Base-by-base conservation (phyloP, 1,140 invertebrate genomes). In the Drosophila ogumai region DNA sequence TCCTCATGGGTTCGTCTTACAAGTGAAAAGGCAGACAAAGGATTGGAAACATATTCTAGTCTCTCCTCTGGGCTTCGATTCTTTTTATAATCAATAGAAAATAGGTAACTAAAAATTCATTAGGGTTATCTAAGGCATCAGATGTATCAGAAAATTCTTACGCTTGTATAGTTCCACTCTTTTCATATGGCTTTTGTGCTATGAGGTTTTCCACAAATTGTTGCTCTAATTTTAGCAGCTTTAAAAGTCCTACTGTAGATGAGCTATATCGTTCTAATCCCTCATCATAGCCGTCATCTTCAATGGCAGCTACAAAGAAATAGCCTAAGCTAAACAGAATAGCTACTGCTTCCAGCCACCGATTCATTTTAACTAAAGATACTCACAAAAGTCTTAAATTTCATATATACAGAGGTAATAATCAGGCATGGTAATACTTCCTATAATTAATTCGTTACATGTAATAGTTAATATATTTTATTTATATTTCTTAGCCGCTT, bases 11-110 rank as follows among this genome's bases (percentile, higher is more conserved):
- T 52, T 1, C 82, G 49, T 2, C 79, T 38, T 4, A 86, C 6
- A 9, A 86, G 65, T 3, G n/a, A 17, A 25, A 72, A 87, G 1
- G 57, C 82, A 49, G 78, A 68, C 17, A 87, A 34, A 0, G 79
- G 79, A 58, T 87, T 86, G 5, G 61, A 65, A 8, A 86, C 49
- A 49, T 55, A 82, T 15, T 67, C 49, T 17, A 65, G 43, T 8
- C 32, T 40, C 8, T 34, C 31, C 9, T 32, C n/a, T 7, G 1
- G 9, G 19, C 10, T 59, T 19, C 2, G 38, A 6, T 46, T 15
- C 7, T 22, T 38, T 12, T 47, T 28, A n/a, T 22, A 57, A 38
- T 46, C 22, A 2, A 71, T 31, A 2, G 43, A 46, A 7, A 38
- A 19, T 6, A 47, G 17, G 19, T 32, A 47, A 34, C 50, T 57